These are phyloP conservation scores for Stictonetta naevosa DNA, from an alignment of 2,113 vertebrate species.

Conservation along the genomic window DNA sequence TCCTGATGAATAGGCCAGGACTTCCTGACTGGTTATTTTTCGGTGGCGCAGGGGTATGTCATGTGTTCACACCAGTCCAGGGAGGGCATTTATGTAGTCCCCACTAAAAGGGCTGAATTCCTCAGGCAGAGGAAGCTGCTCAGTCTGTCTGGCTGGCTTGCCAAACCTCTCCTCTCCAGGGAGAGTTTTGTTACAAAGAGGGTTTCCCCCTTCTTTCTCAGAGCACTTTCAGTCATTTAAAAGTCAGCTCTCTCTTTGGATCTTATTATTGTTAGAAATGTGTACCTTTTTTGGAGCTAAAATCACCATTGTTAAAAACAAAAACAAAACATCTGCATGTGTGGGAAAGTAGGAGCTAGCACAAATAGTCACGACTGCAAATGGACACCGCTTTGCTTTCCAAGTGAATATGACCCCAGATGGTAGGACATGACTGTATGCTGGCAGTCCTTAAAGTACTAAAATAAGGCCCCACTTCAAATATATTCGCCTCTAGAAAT, in stretches of 20 bases:
- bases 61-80: neutral
- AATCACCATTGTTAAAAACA: neutral
- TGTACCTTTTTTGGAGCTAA: neutral
- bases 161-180: neutral
- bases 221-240: neutral
- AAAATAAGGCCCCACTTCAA: constrained; percentile 61
- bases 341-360: neutral
- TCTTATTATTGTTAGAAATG: neutral
- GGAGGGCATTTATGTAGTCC: neutral
- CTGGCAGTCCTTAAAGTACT: constrained; percentile 23
- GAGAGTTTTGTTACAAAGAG: neutral
- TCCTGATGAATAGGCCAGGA: neutral
- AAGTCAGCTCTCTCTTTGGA: neutral
- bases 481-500: constrained; percentile 71
- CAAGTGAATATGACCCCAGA: constrained; percentile 3
- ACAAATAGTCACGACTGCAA: neutral
- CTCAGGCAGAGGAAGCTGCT: neutral
- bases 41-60: fast-evolving
- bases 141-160: neutral
- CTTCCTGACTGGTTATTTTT: neutral
- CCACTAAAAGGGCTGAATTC: neutral
- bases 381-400: neutral
- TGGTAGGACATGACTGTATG: neutral
- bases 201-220: neutral
- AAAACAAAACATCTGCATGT: neutral